These are phyloP conservation scores for Pteropus rufus DNA, from an alignment of 2,797 vertebrate species.

Conservation along the genomic window DNA sequence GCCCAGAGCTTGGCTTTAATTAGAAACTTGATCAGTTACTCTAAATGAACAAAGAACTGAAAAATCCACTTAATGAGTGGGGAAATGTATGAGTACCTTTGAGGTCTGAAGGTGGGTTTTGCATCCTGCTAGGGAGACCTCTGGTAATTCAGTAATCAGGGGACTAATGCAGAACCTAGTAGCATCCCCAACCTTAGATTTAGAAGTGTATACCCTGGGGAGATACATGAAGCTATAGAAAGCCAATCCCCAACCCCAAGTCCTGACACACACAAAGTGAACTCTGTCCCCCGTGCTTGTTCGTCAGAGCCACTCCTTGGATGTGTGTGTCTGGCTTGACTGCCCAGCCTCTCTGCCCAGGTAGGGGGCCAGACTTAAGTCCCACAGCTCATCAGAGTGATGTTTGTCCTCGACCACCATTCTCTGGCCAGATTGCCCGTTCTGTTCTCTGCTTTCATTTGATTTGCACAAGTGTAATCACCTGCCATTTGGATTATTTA, in stretches of 20 bases:
- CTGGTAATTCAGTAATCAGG: constrained; percentile 31
- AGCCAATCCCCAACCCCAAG: constrained; percentile 48
- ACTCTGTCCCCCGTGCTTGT: constrained; percentile 6
- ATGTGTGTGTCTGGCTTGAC: background rate
- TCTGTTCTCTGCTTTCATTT: background rate
- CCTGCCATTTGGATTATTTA: background rate
- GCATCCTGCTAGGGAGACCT: constrained; percentile 48
- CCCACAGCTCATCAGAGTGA: background rate
- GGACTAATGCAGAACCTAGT: background rate
- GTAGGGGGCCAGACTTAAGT: background rate
- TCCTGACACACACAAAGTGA: background rate
- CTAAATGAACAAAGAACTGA: background rate
- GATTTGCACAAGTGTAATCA: background rate
- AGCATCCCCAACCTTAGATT: background rate
- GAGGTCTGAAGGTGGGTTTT: background rate
- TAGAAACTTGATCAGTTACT: constrained; percentile 22
- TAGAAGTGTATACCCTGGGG: constrained; percentile 23
- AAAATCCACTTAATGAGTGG: background rate
- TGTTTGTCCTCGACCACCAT: background rate
- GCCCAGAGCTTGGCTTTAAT: background rate
- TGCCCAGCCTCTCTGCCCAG: constrained; percentile 48
- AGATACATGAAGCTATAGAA: constrained; percentile 16
- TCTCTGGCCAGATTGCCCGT: background rate
- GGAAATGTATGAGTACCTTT: background rate
- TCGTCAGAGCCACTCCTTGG: constrained; percentile 66